Conservation (phyloP, 2,888 invertebrate species). For the Caenorhabditis sulstoni region DNA sequence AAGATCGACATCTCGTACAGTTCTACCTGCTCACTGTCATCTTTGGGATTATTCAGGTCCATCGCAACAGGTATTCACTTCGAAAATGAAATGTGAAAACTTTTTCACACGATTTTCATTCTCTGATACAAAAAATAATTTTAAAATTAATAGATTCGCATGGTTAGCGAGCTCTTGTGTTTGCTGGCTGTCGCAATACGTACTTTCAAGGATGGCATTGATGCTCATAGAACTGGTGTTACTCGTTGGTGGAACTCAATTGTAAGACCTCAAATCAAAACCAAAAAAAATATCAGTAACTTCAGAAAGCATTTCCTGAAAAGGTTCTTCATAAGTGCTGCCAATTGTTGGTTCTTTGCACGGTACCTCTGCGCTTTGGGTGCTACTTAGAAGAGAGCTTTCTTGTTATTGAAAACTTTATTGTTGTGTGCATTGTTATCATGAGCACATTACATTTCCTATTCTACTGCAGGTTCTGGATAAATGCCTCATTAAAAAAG, state of each 20-base stretch:
- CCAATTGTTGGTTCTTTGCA: slow-evolving; percentile 89
- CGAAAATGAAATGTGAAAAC: no score
- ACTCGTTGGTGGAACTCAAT: slow-evolving; percentile 71
- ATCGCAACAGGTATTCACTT: slow-evolving; percentile 51
- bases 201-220: slow-evolving; percentile 65
- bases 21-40: slow-evolving; percentile 65
- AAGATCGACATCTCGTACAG: slow-evolving; percentile 11
- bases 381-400: slow-evolving; percentile 64
- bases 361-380: slow-evolving; percentile 88
- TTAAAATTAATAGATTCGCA: slow-evolving; percentile 67
- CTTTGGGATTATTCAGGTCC: slow-evolving; percentile 66
- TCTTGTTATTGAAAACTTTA: slow-evolving; percentile 69
- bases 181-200: slow-evolving; percentile 65
- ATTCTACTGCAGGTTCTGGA: slow-evolving; percentile 71
- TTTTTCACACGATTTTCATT: no score
- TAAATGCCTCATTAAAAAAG: not conserved
- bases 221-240: slow-evolving; percentile 69
- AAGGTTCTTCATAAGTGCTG: slow-evolving; percentile 95
- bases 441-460: slow-evolving; percentile 72
- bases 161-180: slow-evolving; percentile 68
- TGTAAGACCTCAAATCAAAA: no score
- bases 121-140: no score
- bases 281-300: no score
- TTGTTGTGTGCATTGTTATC: slow-evolving; percentile 69
- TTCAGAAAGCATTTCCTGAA: slow-evolving; percentile 89